Percentiles rank a stretch among this genome's conserved stretches.
These are phyloP conservation scores for Ptilonorhynchus violaceus DNA, from an alignment of 2,113 vertebrate genomes.

Conservation along the genomic window DNA sequence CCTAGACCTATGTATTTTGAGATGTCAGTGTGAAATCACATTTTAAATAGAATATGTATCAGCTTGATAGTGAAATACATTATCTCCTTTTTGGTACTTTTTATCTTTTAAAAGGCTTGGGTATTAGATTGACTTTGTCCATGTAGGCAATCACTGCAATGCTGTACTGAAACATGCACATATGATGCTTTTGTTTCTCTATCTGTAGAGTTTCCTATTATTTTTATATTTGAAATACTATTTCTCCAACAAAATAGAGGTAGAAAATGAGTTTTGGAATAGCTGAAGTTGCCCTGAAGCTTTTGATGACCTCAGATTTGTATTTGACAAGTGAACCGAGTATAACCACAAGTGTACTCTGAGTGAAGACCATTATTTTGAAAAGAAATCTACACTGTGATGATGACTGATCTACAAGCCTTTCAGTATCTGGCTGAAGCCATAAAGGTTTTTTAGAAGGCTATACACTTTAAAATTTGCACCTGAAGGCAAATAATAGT, in stretches of 20 bases:
- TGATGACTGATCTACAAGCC: slow-evolving; percentile 72
- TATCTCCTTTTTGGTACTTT: not conserved
- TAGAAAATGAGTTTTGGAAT: slow-evolving; percentile 78
- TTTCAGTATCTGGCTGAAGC: slow-evolving; percentile 70
- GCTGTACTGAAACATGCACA: not conserved
- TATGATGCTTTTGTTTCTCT: slow-evolving; percentile 43
- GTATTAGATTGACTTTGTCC: not conserved
- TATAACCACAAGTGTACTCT: slow-evolving; percentile 72
- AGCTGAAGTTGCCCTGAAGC: slow-evolving; percentile 68
- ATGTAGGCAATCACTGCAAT: not conserved
- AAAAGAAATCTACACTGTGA: slow-evolving; percentile 77
- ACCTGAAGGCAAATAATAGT: slow-evolving; percentile 77
- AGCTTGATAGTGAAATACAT: not conserved
- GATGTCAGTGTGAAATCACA: not conserved
- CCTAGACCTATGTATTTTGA: not conserved
- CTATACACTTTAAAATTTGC: slow-evolving; percentile 73
- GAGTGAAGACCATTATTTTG: slow-evolving; percentile 77
- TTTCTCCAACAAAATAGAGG: slow-evolving; percentile 72
- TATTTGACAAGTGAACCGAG: slow-evolving; percentile 82
- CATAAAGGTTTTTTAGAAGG: slow-evolving; percentile 74
- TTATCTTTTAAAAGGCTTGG: not conserved
- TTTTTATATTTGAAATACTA: slow-evolving; percentile 73
- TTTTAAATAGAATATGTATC: not conserved
- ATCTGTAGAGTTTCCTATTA: slow-evolving; percentile 48
- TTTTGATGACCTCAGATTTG: slow-evolving; percentile 77